Percentiles rank a stretch among this genome's conserved stretches.
These are phyloP conservation scores for Melieria omissa DNA, from an alignment of 2,888 invertebrate species.

Conservation along the genomic window DNA sequence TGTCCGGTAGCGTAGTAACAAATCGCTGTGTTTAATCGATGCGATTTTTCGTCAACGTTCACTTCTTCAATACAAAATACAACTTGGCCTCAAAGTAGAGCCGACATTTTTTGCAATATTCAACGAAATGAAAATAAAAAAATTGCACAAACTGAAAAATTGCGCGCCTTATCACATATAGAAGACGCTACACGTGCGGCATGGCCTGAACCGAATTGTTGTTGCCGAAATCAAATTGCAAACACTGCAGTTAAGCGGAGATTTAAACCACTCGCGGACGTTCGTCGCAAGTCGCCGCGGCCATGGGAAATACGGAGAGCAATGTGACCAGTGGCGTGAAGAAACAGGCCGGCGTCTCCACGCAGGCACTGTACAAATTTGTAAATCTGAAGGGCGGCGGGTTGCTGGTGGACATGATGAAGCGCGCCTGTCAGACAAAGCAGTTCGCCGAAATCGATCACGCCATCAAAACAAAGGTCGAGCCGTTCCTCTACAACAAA, in stretches of 20 bases:
- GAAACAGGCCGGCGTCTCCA: slow-evolving; percentile 89
- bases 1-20: not conserved
- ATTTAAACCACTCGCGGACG: too few relatives aligned
- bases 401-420: slow-evolving; percentile 92
- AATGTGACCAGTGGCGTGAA: slow-evolving; percentile 95
- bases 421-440: slow-evolving; percentile 88
- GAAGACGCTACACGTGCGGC: too few relatives aligned
- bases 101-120: not conserved
- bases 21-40: not conserved
- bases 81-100: not conserved
- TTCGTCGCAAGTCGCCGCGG: not conserved
- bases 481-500: slow-evolving; percentile 92
- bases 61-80: not conserved
- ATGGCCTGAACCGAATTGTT: too few relatives aligned
- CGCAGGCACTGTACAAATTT: slow-evolving; percentile 86
- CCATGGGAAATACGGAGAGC: slow-evolving; percentile 85
- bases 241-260: too few relatives aligned
- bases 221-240: too few relatives aligned
- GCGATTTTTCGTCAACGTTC: not conserved
- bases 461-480: slow-evolving; percentile 89
- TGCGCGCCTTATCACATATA: not conserved
- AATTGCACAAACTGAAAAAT: not conserved
- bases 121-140: not conserved
- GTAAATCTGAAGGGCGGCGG: slow-evolving; percentile 95
- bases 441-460: slow-evolving; percentile 93